Conservation (phyloP, 2,797 vertebrate genomes). For the Gephyroberyx darwinii region DNA sequence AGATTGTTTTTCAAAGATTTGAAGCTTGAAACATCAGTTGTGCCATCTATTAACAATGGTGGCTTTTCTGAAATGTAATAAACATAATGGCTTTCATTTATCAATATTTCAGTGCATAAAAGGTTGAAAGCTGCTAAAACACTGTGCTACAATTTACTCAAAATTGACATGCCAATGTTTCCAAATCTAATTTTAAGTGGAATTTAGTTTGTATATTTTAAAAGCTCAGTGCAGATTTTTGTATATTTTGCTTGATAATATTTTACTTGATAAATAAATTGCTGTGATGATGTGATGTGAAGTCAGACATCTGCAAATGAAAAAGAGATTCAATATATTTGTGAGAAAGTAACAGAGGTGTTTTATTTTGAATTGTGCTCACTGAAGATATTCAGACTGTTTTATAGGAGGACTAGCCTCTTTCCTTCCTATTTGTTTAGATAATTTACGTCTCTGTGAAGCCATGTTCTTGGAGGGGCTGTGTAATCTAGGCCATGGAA, state of each 20-base stretch:
- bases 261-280: not conserved
- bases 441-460: not conserved
- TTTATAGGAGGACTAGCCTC: not conserved
- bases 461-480: conserved; percentile 3
- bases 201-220: too few relatives aligned
- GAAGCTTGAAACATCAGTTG: not conserved
- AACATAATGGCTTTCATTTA: not conserved
- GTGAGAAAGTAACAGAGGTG: not conserved
- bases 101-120: too few relatives aligned
- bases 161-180: too few relatives aligned
- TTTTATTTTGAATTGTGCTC: not conserved
- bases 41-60: not conserved
- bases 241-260: not conserved
- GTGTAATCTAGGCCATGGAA: conserved; percentile 32
- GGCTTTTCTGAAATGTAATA: not conserved
- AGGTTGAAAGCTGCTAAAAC: too few relatives aligned
- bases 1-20: not conserved
- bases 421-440: not conserved
- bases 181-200: too few relatives aligned
- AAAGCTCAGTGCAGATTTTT: not conserved
- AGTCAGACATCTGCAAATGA: not conserved
- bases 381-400: not conserved
- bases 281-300: too few relatives aligned
- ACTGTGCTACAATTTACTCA: too few relatives aligned
- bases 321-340: not conserved